Base-by-base conservation (phyloP, 2,888 invertebrate genomes). In the Cheilosia grossa region DNA sequence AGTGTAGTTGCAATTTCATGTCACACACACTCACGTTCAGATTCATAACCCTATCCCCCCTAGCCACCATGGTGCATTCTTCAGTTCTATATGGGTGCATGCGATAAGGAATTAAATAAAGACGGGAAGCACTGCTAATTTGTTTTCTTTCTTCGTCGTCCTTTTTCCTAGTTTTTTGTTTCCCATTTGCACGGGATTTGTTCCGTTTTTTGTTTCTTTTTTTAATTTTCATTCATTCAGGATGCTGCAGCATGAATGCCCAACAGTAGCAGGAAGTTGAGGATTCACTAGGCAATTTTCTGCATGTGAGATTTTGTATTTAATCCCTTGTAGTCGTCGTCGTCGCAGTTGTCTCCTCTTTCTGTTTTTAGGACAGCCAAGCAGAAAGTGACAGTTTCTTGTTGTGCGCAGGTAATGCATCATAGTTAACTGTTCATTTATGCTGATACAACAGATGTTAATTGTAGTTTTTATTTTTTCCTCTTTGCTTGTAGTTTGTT, bases 381-480 rank as follows among this genome's bases (percentile, higher is more conserved):
- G 63, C 75, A 75, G 75, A 85, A 85, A 85, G 85, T 85, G 85
- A 85, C 81, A 77, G 59, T 77, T 63, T 67, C 67, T 54, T 70
- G 75, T 77, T 75, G 51, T 66, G 61, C 85, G 61, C 85, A 81
- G 85, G 85, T 75, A 85, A 77, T 85, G 49, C 81, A 81, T 85
- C 85, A 81, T 77, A 85, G 85, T 85, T 85, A 85, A 81, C 85
- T 81, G 85, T 85, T 85, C 81, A 75, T 81, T 85, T 81, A 63
- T 85, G 81, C 75, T 85, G 85, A 85, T 75, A 80, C 61, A 72
- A 80, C 83, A 72, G 83, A 85, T 85, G 83, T 80, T 83, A 83
- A 83, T 83, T 83, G 80, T 70, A 66, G 70, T 74, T 66, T 73
- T 69, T 3, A 27, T 67, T 66, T 56, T 80, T 66, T 73, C 74